Conservation (phyloP, 2,113 vertebrate species). For the Himantopus leucocephalus region DNA sequence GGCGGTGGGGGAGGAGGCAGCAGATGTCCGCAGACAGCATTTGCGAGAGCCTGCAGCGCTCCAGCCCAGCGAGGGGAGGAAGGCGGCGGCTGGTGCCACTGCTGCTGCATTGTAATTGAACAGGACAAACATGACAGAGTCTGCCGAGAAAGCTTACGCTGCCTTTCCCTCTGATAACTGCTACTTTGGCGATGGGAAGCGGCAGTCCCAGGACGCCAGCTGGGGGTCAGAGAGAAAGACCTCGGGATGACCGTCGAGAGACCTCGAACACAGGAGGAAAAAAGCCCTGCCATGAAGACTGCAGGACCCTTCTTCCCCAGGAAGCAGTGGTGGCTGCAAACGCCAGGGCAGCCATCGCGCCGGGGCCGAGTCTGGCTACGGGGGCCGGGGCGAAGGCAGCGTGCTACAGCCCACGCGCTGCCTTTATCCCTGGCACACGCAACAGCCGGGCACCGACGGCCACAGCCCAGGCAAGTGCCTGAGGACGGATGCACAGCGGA, state of each 20-base stretch:
- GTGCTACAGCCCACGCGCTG: not conserved
- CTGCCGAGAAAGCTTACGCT: not conserved
- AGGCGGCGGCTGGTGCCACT: conserved; percentile 17
- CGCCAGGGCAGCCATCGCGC: rapidly evolving
- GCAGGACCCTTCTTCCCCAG: not conserved
- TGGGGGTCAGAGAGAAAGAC: not conserved
- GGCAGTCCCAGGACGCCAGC: not conserved
- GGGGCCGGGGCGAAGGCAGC: rapidly evolving
- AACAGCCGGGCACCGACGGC: not conserved
- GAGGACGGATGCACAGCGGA: not conserved
- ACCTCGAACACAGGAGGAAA: not conserved
- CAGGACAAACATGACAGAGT: not conserved
- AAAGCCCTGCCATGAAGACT: not conserved
- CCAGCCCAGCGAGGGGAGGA: not conserved
- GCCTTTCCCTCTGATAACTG: not conserved
- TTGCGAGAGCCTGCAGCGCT: conserved; percentile 17
- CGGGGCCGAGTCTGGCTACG: rapidly evolving
- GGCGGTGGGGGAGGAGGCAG: conserved; percentile 49
- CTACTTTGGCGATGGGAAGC: rapidly evolving
- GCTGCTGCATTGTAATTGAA: conserved; percentile 3
- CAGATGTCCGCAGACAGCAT: conserved; percentile 57
- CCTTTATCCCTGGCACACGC: rapidly evolving
- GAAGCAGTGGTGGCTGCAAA: not conserved
- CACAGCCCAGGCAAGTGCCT: not conserved
- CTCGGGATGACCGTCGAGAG: not conserved